phyloP scores from a whole-genome alignment of 2,113 vertebrate species.

The Ceyx margarethae region DNA sequence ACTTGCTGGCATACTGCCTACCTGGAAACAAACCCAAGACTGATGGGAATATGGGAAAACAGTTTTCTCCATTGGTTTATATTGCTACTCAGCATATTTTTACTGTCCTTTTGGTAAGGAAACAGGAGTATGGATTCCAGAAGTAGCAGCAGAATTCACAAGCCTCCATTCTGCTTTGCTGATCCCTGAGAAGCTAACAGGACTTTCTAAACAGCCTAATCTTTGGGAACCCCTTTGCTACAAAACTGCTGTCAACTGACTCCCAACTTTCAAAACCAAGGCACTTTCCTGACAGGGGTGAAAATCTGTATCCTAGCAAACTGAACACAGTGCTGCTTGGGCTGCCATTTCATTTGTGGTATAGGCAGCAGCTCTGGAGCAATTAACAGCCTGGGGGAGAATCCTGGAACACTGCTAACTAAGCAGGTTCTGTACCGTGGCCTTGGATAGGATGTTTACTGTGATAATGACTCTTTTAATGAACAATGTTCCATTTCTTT shows the following conservation, averaged over 20 bases:
- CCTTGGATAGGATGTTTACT: neutral
- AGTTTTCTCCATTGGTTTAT: neutral
- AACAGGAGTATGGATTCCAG: neutral
- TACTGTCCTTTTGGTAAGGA: neutral
- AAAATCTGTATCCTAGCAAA: neutral
- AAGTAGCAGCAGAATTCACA: neutral
- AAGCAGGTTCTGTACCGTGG: neutral
- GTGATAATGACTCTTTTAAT: neutral
- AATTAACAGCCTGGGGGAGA: neutral
- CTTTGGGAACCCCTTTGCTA: neutral
- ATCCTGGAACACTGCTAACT: neutral
- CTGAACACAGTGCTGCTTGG: neutral
- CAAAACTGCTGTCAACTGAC: neutral
- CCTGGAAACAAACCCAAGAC: neutral
- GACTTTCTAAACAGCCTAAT: neutral
- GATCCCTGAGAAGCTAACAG: no score
- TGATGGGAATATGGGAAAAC: neutral
- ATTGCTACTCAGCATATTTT: neutral
- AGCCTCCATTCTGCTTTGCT: neutral
- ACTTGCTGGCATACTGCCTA: neutral
- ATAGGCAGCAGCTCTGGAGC: neutral
- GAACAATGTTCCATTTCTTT: neutral
- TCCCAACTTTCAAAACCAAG: neutral
- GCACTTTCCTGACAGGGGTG: neutral
- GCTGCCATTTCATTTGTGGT: rapidly evolving